Percentiles rank a stretch among this genome's conserved stretches.
phyloP scores from a whole-genome alignment of 2,113 vertebrate species.

The Psettodes erumei region DNA sequence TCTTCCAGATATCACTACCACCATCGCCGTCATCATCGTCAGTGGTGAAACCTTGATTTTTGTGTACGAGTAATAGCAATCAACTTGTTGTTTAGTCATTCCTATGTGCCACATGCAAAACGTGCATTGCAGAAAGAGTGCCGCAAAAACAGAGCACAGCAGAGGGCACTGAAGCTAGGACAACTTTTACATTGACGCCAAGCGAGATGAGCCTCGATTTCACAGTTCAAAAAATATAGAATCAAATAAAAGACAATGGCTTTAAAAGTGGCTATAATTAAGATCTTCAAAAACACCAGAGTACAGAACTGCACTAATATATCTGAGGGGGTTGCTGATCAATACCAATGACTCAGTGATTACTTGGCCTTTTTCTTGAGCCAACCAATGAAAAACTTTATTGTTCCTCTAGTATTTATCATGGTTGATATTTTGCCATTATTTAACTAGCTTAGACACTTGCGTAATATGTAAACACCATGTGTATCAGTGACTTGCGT shows the following conservation, averaged over 20 bases:
- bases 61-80: constrained; percentile 31
- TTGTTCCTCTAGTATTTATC: background rate
- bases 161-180: constrained; percentile 33
- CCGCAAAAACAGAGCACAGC: constrained; percentile 14
- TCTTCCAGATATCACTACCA: background rate
- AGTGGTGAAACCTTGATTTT: background rate
- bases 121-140: constrained; percentile 64
- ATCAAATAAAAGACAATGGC: constrained; percentile 29
- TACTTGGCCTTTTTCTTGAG: background rate
- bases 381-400: background rate
- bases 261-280: background rate
- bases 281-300: background rate
- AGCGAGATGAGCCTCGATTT: constrained; percentile 33
- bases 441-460: background rate
- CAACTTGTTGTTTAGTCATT: constrained; percentile 42
- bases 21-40: background rate
- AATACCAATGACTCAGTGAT: background rate
- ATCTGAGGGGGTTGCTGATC: background rate
- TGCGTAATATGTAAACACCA: background rate
- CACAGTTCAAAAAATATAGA: constrained; percentile 49
- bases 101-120: constrained; percentile 69
- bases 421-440: background rate
- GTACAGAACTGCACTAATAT: background rate
- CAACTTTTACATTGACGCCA: constrained; percentile 36
- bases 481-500: background rate